A percentile compares a stretch with the other conserved stretches of the same genome.
Evolutionary conservation across 2,888 invertebrate genomes (phyloP).

Genomic region (Torymus auratus): DNA sequence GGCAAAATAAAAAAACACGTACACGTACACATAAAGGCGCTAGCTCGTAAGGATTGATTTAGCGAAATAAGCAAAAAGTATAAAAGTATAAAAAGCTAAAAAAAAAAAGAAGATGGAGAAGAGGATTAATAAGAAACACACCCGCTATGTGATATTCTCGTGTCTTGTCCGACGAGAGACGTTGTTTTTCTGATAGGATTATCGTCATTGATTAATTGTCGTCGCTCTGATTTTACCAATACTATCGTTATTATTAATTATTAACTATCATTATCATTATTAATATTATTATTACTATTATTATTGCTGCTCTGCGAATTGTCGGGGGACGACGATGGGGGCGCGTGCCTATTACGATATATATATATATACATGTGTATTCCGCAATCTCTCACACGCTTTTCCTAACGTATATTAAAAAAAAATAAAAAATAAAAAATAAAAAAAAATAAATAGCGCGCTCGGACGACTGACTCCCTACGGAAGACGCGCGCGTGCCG

Average conservation of each 20-base stretch:
- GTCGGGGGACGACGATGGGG: neutral
- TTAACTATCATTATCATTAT: constrained; percentile 33
- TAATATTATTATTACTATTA: constrained; percentile 21
- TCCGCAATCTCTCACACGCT: neutral
- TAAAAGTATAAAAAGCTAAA: constrained; percentile 43
- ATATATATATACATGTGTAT: constrained; percentile 16
- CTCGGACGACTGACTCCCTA: no score
- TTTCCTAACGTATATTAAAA: neutral
- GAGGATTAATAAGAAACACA: constrained; percentile 62
- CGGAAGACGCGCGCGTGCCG: no score
- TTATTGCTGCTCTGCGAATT: constrained; percentile 30
- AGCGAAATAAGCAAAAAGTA: constrained; percentile 53
- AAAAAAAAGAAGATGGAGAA: constrained; percentile 36
- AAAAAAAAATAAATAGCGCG: no score
- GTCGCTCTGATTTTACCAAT: constrained; percentile 14
- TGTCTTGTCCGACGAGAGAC: constrained; percentile 76
- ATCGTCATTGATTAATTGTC: constrained; percentile 15
- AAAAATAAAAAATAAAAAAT: no score
- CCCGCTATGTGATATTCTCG: constrained; percentile 76
- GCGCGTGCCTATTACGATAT: constrained; percentile 47
- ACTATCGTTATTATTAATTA: constrained; percentile 36
- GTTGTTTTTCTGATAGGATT: constrained; percentile 66
- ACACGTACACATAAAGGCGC: constrained; percentile 16
- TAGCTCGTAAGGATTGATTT: constrained; percentile 41
- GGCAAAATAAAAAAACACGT: constrained; percentile 44